Percentiles rank a stretch among this genome's conserved stretches.
Evolutionary conservation across 2,888 invertebrate genomes (phyloP).

Genomic region (Gisinianus flammeolus): DNA sequence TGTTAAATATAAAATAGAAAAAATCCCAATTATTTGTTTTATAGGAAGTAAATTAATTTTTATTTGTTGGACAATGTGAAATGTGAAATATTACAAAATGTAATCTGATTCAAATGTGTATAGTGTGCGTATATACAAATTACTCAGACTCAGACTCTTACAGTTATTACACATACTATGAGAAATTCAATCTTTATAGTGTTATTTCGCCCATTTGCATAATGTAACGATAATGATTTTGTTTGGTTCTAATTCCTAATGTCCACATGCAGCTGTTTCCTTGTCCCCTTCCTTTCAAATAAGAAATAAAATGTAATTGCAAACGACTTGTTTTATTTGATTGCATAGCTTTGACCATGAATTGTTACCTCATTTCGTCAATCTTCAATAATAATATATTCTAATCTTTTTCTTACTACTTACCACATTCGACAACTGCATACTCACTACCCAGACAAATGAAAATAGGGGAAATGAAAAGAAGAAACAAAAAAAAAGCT

Average conservation of each 20-base stretch:
- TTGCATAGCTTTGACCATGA: no score
- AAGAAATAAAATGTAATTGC: not conserved
- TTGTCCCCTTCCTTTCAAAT: not conserved
- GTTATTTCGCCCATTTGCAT: slow-evolving; percentile 13
- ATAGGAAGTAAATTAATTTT: not conserved
- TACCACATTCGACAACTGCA: not conserved
- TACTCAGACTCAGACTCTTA: not conserved
- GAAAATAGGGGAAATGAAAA: not conserved
- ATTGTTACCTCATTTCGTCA: not conserved
- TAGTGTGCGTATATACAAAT: not conserved
- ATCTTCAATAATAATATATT: not conserved
- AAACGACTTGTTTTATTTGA: not conserved
- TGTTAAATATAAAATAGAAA: not conserved
- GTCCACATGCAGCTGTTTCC: not conserved
- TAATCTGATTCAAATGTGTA: not conserved
- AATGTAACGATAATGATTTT: slow-evolving; percentile 15
- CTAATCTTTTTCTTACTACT: not conserved
- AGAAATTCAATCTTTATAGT: not conserved
- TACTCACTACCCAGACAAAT: not conserved
- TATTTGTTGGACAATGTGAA: not conserved
- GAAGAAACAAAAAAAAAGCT: not conserved
- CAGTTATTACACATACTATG: not conserved
- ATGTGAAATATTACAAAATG: not conserved
- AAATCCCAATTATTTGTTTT: not conserved
- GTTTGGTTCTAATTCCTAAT: slow-evolving; percentile 2